Conservation (phyloP, 2,797 vertebrate species). For the Hipposideros larvatus region DNA sequence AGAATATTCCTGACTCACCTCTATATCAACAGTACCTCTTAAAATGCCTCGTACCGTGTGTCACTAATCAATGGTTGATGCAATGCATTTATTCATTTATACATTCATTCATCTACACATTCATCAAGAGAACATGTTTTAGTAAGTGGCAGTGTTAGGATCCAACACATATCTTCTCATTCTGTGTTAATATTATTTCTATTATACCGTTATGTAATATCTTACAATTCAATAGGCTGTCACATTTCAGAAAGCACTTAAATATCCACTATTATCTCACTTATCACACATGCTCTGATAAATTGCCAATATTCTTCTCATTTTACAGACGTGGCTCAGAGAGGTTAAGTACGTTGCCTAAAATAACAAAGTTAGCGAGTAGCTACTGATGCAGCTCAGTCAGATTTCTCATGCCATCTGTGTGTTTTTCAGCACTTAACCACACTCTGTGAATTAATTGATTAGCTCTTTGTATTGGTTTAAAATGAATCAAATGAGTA, state of each 20-base stretch:
- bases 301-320: background rate
- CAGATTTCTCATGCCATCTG: background rate
- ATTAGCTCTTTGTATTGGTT: background rate
- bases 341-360: background rate
- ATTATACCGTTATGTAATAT: background rate
- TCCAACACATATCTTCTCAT: background rate
- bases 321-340: conserved; percentile 19
- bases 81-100: background rate
- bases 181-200: background rate
- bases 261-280: background rate
- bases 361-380: background rate
- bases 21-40: background rate
- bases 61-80: background rate
- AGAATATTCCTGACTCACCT: background rate
- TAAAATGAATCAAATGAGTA: background rate
- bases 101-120: background rate
- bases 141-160: background rate
- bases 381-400: background rate
- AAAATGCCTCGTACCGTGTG: background rate
- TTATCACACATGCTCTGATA: background rate
- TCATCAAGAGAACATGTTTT: background rate
- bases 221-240: background rate
- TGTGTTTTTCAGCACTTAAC: background rate
- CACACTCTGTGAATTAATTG: background rate
- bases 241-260: background rate